These are phyloP conservation scores for Melanotaenia trifasciata DNA, from an alignment of 2,797 vertebrate genomes.

Conservation along the genomic window DNA sequence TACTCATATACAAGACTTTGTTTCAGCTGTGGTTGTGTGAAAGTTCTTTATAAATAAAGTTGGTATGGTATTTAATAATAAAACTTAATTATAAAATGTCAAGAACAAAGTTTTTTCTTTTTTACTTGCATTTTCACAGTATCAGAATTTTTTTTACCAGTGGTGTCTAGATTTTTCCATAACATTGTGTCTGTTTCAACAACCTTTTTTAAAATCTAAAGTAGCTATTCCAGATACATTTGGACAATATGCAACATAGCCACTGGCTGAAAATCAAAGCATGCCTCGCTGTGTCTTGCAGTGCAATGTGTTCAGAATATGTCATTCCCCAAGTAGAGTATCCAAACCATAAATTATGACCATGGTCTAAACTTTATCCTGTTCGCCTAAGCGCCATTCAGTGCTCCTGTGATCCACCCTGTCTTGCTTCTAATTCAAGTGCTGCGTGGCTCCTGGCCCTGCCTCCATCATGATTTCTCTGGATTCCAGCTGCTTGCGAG, in stretches of 20 bases:
- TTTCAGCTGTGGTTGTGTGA: background rate
- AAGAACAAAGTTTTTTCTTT: background rate
- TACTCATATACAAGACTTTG: background rate
- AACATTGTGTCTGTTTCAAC: background rate
- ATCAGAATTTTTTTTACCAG: background rate
- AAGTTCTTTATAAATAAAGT: background rate
- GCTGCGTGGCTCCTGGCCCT: constrained; percentile 49
- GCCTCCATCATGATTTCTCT: constrained; percentile 33
- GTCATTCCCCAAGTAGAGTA: constrained; percentile 10
- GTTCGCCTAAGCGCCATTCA: constrained; percentile 24
- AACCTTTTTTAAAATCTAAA: background rate
- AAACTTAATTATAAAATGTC: background rate
- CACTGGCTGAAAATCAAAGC: constrained; percentile 3
- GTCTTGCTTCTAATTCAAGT: constrained; percentile 57
- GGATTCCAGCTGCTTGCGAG: constrained; percentile 56
- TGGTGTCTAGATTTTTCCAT: background rate
- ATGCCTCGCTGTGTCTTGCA: constrained; percentile 6
- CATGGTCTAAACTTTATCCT: constrained; percentile 40
- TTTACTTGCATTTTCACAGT: background rate
- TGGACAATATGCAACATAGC: background rate
- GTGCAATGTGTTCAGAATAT: constrained; percentile 25
- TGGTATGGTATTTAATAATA: background rate
- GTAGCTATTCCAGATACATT: background rate
- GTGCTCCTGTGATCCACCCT: constrained; percentile 62
- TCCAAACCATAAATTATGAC: constrained; percentile 46